These are phyloP conservation scores for Argya squamiceps DNA, from an alignment of 2,797 vertebrate genomes.

Conservation along the genomic window DNA sequence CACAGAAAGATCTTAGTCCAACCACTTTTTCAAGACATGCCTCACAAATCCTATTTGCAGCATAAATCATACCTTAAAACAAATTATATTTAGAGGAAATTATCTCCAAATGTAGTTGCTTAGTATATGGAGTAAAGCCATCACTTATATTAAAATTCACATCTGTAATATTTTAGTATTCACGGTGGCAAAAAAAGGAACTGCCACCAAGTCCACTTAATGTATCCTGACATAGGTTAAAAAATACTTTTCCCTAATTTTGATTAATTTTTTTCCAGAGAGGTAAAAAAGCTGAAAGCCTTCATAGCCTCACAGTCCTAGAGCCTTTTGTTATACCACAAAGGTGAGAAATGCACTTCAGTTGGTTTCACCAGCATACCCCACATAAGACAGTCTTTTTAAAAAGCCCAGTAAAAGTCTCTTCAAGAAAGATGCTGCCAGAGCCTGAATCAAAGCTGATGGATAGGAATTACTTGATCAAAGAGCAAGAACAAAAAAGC, in stretches of 20 bases:
- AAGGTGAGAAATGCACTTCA: not conserved
- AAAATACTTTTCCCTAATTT: not conserved
- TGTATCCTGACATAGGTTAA: not conserved
- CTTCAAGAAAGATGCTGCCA: not conserved
- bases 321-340: not conserved
- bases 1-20: slow-evolving; percentile 18
- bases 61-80: slow-evolving; percentile 2
- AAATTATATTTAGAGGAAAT: slow-evolving; percentile 19
- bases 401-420: not conserved
- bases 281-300: not conserved
- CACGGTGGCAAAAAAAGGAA: not conserved
- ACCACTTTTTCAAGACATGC: not conserved
- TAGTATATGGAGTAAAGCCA: not conserved
- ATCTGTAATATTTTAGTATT: not conserved
- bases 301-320: not conserved
- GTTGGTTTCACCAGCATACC: not conserved
- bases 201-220: not conserved
- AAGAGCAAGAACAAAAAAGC: not conserved
- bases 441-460: not conserved
- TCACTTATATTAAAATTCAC: not conserved
- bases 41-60: slow-evolving; percentile 42
- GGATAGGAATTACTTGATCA: not conserved
- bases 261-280: not conserved
- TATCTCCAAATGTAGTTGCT: not conserved
- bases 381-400: not conserved